These are phyloP conservation scores for Pollimyrus isidori DNA, from an alignment of 2,113 vertebrate genomes.

Conservation along the genomic window DNA sequence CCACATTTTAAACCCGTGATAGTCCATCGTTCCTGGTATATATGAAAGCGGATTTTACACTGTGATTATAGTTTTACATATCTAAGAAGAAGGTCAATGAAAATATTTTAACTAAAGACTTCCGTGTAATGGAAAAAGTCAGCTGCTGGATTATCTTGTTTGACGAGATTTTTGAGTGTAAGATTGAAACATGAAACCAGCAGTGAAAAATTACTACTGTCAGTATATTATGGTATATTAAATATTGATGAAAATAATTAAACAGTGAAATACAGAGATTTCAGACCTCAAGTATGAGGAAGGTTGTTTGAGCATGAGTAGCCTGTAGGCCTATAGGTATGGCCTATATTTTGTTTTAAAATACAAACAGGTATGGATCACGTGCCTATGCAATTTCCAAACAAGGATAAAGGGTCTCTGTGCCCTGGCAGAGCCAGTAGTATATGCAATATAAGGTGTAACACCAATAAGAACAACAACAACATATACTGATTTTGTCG, in stretches of 20 bases:
- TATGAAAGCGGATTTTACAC: background rate
- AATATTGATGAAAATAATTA: background rate
- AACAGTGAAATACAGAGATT: background rate
- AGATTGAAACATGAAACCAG: background rate
- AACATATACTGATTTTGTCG: background rate
- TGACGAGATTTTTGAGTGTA: background rate
- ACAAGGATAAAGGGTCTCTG: background rate
- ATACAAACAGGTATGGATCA: background rate
- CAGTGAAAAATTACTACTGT: background rate
- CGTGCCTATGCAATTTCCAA: background rate
- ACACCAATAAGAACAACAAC: background rate
- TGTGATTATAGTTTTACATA: background rate
- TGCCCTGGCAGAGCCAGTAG: background rate
- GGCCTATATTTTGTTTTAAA: background rate
- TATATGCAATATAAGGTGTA: background rate
- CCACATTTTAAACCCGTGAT: background rate
- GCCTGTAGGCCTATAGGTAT: background rate
- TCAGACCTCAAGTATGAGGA: background rate
- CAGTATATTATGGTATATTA: background rate
- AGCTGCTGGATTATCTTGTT: slow-evolving; percentile 3
- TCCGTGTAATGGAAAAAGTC: background rate
- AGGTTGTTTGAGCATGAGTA: background rate
- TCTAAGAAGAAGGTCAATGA: background rate
- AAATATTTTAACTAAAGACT: background rate
- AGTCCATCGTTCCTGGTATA: background rate